Percentiles rank a stretch among this genome's conserved stretches.
phyloP scores from a whole-genome alignment of 2,888 invertebrate species.

The Nemurella pictetii region DNA sequence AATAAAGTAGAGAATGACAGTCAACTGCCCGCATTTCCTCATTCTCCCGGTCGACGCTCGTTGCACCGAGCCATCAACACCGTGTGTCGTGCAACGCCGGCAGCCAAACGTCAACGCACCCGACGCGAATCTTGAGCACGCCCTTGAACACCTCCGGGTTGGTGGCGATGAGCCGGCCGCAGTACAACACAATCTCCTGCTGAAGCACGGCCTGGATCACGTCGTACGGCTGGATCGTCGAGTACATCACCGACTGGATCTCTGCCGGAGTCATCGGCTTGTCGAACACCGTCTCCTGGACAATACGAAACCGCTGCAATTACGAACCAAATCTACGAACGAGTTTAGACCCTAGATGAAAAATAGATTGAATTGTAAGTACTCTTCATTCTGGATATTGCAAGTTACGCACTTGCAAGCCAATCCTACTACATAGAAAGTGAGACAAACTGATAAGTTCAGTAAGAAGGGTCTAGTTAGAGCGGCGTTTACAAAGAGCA shows the following conservation, averaged over 20 bases:
- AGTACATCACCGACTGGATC: constrained; percentile 90
- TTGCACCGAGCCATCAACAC: no score
- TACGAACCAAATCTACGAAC: no score
- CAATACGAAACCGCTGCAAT: no score
- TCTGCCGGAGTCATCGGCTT: constrained; percentile 97
- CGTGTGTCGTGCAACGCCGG: background rate
- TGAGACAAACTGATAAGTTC: no score
- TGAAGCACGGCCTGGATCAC: constrained; percentile 90
- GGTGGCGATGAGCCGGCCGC: constrained; percentile 90
- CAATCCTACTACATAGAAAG: no score
- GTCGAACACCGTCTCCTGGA: constrained; percentile 85
- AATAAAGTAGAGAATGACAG: background rate
- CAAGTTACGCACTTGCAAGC: no score
- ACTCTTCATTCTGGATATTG: no score
- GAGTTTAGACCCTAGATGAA: no score
- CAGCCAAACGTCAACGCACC: constrained; percentile 53
- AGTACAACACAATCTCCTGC: constrained; percentile 91
- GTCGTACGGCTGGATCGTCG: constrained; percentile 85
- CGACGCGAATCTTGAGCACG: constrained; percentile 78
- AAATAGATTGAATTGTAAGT: no score
- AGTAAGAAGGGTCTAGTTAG: no score
- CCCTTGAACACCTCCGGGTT: constrained; percentile 94
- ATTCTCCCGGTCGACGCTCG: no score
- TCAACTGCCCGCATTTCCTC: no score
- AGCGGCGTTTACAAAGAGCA: background rate